These are phyloP conservation scores for Syngnathus scovelli DNA, from an alignment of 2,113 vertebrate species.

Conservation along the genomic window DNA sequence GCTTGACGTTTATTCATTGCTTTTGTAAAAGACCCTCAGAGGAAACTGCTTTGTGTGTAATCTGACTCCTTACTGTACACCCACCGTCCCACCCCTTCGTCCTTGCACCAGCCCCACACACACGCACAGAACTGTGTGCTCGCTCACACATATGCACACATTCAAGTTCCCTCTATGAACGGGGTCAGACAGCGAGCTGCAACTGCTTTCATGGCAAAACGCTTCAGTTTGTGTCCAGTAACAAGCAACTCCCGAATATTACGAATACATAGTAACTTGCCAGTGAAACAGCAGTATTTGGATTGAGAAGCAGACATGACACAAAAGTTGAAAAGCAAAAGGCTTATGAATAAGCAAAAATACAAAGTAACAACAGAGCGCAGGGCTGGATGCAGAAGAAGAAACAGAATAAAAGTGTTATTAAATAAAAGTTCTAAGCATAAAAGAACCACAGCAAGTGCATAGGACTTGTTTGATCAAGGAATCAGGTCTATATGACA, in stretches of 20 bases:
- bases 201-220: constrained; percentile 19
- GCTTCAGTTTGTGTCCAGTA: not conserved
- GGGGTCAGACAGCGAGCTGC: constrained; percentile 35
- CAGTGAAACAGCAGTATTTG: too few species aligned
- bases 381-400: too few species aligned
- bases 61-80: constrained; percentile 25
- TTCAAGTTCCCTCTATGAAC: constrained; percentile 4
- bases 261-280: not conserved
- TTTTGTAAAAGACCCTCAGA: constrained; percentile 20
- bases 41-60: constrained; percentile 40
- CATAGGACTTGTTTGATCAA: too few species aligned
- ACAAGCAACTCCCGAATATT: not conserved
- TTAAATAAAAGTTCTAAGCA: too few species aligned
- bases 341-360: too few species aligned
- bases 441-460: too few species aligned
- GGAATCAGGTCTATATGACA: too few species aligned
- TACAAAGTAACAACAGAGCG: too few species aligned
- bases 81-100: not conserved
- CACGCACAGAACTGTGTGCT: constrained; percentile 7
- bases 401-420: too few species aligned
- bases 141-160: constrained; percentile 4
- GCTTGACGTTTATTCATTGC: not conserved
- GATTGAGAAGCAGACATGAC: too few species aligned
- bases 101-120: not conserved
- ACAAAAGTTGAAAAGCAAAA: too few species aligned